Percentiles rank a stretch among this genome's conserved stretches.
These are phyloP conservation scores for Didymodactylos carnosus DNA, from an alignment of 2,888 invertebrate species.

Conservation along the genomic window DNA sequence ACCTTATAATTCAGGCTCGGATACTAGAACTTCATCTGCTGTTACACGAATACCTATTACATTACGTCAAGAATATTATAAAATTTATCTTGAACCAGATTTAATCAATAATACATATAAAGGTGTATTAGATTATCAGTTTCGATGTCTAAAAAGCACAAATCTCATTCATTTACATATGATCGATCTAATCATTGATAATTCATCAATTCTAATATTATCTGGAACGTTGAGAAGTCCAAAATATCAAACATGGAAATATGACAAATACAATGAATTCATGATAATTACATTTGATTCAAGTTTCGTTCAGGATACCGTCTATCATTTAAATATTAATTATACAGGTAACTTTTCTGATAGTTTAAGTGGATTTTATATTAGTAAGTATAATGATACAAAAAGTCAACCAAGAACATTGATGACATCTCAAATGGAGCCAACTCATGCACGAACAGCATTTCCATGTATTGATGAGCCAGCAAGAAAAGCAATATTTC, in stretches of 20 bases:
- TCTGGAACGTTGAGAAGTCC: background rate
- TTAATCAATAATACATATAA: too few relatives aligned
- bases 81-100: too few relatives aligned
- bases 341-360: background rate
- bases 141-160: too few relatives aligned
- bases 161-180: too few relatives aligned
- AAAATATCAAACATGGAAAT: background rate
- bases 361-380: background rate
- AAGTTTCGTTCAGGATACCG: background rate
- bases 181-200: background rate
- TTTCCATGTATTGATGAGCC: conserved; percentile 30
- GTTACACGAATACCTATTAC: too few relatives aligned
- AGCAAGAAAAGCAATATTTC: conserved; percentile 24
- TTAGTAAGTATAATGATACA: background rate
- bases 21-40: too few relatives aligned
- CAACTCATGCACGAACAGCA: conserved; percentile 26
- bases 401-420: conserved; percentile 23
- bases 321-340: background rate
- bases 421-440: conserved; percentile 28
- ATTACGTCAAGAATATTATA: too few relatives aligned
- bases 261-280: background rate
- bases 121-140: too few relatives aligned
- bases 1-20: too few relatives aligned
- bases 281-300: background rate
- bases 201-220: too few relatives aligned